Conservation (phyloP, 2,113 vertebrate species). For the Muntiacus muntjak region DNA sequence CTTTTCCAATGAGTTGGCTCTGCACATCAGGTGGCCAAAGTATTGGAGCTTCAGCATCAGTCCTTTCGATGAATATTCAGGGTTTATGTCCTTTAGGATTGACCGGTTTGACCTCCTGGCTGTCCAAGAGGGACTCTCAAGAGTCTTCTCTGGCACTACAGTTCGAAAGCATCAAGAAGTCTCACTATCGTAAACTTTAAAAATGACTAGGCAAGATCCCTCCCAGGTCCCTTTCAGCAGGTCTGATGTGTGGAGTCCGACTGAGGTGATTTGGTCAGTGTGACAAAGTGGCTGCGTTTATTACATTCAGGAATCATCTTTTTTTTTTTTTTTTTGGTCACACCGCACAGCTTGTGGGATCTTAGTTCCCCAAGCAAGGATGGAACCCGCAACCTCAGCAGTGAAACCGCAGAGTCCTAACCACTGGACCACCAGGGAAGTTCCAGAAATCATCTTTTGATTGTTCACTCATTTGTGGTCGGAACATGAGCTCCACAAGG, state of each 20-base stretch:
- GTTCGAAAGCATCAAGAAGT: neutral
- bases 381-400: neutral
- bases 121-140: neutral
- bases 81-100: neutral
- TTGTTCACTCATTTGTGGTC: neutral
- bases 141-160: neutral
- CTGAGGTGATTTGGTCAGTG: rapidly evolving
- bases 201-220: neutral
- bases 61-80: neutral
- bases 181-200: neutral
- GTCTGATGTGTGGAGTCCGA: rapidly evolving
- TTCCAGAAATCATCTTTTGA: neutral
- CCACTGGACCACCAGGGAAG: neutral
- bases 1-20: neutral
- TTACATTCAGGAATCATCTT: neutral
- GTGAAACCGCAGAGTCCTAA: neutral
- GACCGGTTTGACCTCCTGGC: neutral
- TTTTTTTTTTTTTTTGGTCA: neutral
- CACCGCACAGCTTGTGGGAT: neutral
- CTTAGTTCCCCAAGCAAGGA: neutral
- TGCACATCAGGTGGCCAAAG: neutral
- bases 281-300: neutral
- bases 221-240: neutral
- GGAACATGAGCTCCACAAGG: neutral
- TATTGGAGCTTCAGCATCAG: neutral